Base-by-base conservation (phyloP, 2,888 invertebrate genomes). In the Caenorhabditis panamensis region DNA sequence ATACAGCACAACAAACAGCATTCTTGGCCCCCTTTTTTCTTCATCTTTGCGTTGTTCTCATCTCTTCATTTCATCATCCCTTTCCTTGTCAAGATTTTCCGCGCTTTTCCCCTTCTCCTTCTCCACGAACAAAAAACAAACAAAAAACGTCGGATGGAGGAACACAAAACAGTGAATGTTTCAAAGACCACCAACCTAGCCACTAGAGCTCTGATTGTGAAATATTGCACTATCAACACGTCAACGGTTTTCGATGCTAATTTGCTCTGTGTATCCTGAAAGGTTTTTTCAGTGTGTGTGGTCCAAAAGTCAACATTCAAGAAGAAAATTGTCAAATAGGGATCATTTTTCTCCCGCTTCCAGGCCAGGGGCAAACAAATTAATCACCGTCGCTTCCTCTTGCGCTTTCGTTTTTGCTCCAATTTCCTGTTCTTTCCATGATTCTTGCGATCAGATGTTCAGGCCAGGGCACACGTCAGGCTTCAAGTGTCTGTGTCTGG, bases 401-500 rank as follows among this genome's bases (percentile, higher is more conserved):
- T 28, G 31, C 31, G 31, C 31, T 4, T 53, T 24, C 56, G 31
- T 18, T 24, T 24, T 22, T 24, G 9, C 59, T 59, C 75, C 53
- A 20, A 56, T 66, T 75, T 66, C 75, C 61, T 53, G 66, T 66
- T 59, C 59, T 18, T 47, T 63, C 58, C 31, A 64, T 73, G 75
- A 75, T 75, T 73, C 31, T 9, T 13, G 66, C 59, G 66, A 75
- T 75, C 75, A 75, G 75, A 75, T 66, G 75, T 66, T 75, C 75
- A 75, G n/a, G n/a, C n/a, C n/a, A 73, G 51, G 73, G 73, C 73
- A 66, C 66, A 75, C 73, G 73, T 73, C 73, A 73, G 64, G 54
- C 41, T 61, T 75, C 44, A 66, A 75, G 75, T 67, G 41, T 41
- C 41, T 41, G 75, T 73, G 64, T 73, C 59, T 73, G 61, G 56